Evolutionary conservation across 2,888 invertebrate genomes (phyloP).

Genomic region (Embidobia sp.): DNA sequence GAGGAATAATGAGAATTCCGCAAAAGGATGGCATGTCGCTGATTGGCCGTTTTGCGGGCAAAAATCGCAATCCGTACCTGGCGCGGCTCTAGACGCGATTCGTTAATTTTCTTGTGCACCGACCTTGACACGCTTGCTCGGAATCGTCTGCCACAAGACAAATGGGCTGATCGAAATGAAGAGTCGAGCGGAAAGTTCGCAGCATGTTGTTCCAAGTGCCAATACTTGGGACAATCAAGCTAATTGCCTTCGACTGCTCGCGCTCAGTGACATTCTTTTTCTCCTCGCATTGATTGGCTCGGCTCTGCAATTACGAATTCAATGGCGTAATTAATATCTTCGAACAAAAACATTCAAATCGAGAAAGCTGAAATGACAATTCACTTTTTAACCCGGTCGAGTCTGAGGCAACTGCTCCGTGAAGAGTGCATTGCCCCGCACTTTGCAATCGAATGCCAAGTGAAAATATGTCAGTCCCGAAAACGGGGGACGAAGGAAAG

Average conservation of each 20-base stretch:
- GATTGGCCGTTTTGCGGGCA: constrained; percentile 35
- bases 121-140: constrained; percentile 66
- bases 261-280: constrained; percentile 8
- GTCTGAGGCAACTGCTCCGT: no score
- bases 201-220: neutral
- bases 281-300: constrained; percentile 17
- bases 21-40: constrained; percentile 44
- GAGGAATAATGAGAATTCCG: constrained; percentile 56
- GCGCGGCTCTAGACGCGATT: constrained; percentile 41
- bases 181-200: constrained; percentile 44
- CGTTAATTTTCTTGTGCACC: constrained; percentile 57
- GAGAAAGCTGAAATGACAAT: constrained; percentile 44
- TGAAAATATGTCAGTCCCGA: no score
- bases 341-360: no score
- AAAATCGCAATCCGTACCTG: constrained; percentile 44
- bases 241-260: constrained; percentile 14
- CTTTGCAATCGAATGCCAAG: no score
- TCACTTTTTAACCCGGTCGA: constrained; percentile 32
- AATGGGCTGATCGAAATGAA: constrained; percentile 62
- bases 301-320: constrained; percentile 17
- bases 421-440: no score
- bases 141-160: constrained; percentile 60
- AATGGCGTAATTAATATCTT: constrained; percentile 44
- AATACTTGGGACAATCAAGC: constrained; percentile 31
- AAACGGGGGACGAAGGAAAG: no score